Evolutionary conservation across 2,113 vertebrate species (phyloP), one percentile per base, ranked within the genome.

Genomic region (Gavia stellata): DNA sequence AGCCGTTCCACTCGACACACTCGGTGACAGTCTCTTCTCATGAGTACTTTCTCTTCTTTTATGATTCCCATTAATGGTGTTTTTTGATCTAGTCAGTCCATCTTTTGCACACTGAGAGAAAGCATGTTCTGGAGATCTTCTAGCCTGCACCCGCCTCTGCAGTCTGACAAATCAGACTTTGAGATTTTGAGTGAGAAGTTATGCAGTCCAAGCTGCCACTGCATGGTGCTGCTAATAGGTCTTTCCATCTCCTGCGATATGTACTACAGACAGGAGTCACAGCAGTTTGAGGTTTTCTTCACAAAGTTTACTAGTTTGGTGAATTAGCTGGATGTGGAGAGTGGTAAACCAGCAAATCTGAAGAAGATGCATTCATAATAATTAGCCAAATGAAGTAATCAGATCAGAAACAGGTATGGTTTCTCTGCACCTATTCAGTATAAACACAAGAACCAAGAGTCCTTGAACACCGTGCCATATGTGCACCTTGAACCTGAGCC

Each of bases 1-100:
- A 14, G 15, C 12, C 0, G 0, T 42, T 74, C 52, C n/a, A n/a
- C 5, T 40, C 28, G 36, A 36, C 14, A 31, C 10, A 26, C 17
- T 40, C 18, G 50, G 33, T 36, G n/a, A 56, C 1, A 6, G 7
- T 40, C 24, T 72, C 24, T 50, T 71, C 45, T 71, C 4, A 1
- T 25, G 31, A 71, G 12, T 34, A 31, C 0, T 4, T 80, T 38
- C 45, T 42, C 29, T 84, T 75, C 53, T 68, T 84, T 52, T 16
- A 55, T 61, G 49, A 4, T 6, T 89, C 34, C 19, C 56, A 29
- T 40, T 61, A 52, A 61, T 40, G 16, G 2, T 75, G 28, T 55
- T 87, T 82, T 61, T 79, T 5, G 8, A 62, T 31, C 8, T 55
- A 55, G 23, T 49, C 31, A 47, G 42, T 52, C 59, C 28, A 67